Evolutionary conservation across 2,113 vertebrate genomes (phyloP).

Genomic region (Crocuta crocuta): DNA sequence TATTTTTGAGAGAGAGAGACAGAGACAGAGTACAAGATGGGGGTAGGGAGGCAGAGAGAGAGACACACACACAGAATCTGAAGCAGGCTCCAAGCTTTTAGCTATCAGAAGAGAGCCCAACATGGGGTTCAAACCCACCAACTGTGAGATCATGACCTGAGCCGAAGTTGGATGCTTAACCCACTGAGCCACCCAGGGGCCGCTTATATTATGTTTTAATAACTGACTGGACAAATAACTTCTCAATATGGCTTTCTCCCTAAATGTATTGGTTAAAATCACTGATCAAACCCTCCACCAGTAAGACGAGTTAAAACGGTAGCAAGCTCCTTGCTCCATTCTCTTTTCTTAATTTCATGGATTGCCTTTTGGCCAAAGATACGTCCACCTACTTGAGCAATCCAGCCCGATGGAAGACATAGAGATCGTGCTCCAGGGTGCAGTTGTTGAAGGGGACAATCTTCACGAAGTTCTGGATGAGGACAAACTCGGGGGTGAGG

Average conservation of each 20-base stretch:
- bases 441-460: constrained; percentile 81
- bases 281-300: neutral
- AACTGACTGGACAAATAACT: neutral
- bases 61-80: no score
- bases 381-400: constrained; percentile 89
- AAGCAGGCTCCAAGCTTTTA: no score
- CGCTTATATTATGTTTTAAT: neutral
- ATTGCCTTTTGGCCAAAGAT: rapidly evolving
- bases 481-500: constrained; percentile 86
- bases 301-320: neutral
- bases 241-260: neutral
- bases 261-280: neutral
- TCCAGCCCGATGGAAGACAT: constrained; percentile 89
- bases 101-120: no score
- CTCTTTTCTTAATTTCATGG: neutral
- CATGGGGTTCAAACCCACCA: no score
- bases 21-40: no score
- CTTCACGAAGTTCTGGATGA: constrained; percentile 91
- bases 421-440: constrained; percentile 88
- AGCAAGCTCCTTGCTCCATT: neutral
- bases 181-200: no score
- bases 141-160: no score
- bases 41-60: no score
- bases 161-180: no score
- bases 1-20: no score